phyloP scores from a whole-genome alignment of 2,888 invertebrate species.

The Oligia fasciuncula region DNA sequence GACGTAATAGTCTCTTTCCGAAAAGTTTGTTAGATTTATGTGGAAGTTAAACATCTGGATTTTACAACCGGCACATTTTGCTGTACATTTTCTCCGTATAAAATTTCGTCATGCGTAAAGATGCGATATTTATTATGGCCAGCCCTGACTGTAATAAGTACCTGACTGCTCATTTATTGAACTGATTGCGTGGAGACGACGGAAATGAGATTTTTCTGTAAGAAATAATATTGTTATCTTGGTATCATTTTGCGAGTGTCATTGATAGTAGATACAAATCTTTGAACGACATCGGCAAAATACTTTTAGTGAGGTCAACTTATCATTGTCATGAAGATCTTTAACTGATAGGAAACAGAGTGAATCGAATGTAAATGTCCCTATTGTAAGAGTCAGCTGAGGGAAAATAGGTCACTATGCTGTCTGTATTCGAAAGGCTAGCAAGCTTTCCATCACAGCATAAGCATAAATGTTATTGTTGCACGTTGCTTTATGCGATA shows the following conservation, averaged over 20 bases:
- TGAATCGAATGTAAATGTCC: constrained; percentile 62
- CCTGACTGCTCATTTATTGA: constrained; percentile 26
- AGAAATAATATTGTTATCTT: constrained; percentile 4
- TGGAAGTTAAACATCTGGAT: constrained; percentile 69
- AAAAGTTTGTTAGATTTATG: constrained; percentile 64
- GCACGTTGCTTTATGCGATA: constrained; percentile 43
- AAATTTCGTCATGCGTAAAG: constrained; percentile 57
- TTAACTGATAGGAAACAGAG: constrained; percentile 59
- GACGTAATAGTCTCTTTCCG: constrained; percentile 59
- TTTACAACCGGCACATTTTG: constrained; percentile 59
- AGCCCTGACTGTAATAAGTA: constrained; percentile 29
- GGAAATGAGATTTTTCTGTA: constrained; percentile 31
- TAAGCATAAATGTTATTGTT: constrained; percentile 57
- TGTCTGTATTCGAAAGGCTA: constrained; percentile 59
- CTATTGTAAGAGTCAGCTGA: constrained; percentile 48
- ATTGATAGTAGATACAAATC: constrained; percentile 32
- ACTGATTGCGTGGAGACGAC: constrained; percentile 23
- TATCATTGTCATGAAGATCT: constrained; percentile 62
- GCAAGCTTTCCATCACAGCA: constrained; percentile 62
- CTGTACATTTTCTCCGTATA: constrained; percentile 56
- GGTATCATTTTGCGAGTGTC: constrained; percentile 23
- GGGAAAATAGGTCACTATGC: constrained; percentile 57
- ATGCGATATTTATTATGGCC: constrained; percentile 53
- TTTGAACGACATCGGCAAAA: constrained; percentile 22
- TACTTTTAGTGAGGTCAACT: constrained; percentile 57